Conservation (phyloP, 2,888 invertebrate genomes). For the Teinopalpus imperialis region DNA sequence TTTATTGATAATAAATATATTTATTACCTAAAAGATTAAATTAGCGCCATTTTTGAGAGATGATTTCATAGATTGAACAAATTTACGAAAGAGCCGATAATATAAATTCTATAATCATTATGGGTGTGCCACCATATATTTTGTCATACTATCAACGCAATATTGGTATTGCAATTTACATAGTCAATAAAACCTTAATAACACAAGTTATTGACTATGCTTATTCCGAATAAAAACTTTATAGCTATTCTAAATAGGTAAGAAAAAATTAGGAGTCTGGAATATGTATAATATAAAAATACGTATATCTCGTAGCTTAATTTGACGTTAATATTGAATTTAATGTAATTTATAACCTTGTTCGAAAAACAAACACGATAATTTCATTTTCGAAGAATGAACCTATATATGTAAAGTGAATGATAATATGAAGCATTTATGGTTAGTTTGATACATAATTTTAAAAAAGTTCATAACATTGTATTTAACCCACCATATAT, state of each 20-base stretch:
- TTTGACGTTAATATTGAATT: background rate
- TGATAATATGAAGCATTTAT: too few relatives aligned
- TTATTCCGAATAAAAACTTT: background rate
- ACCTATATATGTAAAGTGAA: too few relatives aligned
- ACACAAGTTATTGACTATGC: background rate
- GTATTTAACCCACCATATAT: too few relatives aligned
- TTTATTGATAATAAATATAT: conserved; percentile 14
- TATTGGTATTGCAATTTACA: conserved; percentile 7
- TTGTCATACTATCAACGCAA: conserved; percentile 37
- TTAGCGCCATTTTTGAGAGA: conserved; percentile 10
- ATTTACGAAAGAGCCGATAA: conserved; percentile 21
- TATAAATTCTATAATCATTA: conserved; percentile 14
- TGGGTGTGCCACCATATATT: conserved; percentile 24
- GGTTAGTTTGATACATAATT: too few relatives aligned
- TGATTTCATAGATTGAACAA: conserved; percentile 25
- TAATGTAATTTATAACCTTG: too few relatives aligned
- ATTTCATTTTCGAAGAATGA: too few relatives aligned
- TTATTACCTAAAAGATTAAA: conserved; percentile 12
- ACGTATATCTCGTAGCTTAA: background rate
- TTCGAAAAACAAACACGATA: too few relatives aligned
- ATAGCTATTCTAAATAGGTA: too few relatives aligned
- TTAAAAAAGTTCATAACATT: too few relatives aligned
- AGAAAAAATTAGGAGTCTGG: too few relatives aligned
- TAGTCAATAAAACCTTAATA: conserved; percentile 11
- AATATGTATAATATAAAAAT: background rate